phyloP scores from a whole-genome alignment of 1,140 invertebrate species.

The Pteromalus puparum region DNA sequence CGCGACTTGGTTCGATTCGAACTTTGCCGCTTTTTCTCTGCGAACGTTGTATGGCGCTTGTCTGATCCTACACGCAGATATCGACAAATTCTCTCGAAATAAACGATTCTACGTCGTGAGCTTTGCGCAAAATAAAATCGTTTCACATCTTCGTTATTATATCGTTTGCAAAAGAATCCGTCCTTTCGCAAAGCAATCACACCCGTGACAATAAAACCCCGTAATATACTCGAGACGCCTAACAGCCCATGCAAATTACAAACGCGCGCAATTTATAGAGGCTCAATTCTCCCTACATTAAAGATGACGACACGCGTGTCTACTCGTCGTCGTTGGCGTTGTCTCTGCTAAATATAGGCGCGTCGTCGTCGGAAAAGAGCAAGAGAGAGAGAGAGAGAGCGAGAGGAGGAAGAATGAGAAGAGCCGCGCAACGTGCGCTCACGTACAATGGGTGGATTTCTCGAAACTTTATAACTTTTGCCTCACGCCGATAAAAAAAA shows the following conservation, averaged over 20 bases:
- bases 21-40: too few species aligned
- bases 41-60: too few species aligned
- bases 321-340: not conserved
- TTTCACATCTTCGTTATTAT: too few species aligned
- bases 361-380: not conserved
- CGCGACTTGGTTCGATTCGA: not conserved
- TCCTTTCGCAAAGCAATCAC: not conserved
- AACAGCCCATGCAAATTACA: not conserved
- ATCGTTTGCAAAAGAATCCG: too few species aligned
- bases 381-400: not conserved
- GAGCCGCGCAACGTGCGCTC: conserved; percentile 14
- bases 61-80: too few species aligned
- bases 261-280: conserved; percentile 36
- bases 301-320: conserved; percentile 48
- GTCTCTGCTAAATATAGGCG: conserved; percentile 44
- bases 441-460: conserved; percentile 40
- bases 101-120: too few species aligned
- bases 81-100: too few species aligned
- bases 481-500: conserved; percentile 7
- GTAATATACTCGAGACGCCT: not conserved
- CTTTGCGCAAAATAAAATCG: too few species aligned
- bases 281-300: conserved; percentile 39
- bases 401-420: conserved; percentile 2
- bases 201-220: not conserved
- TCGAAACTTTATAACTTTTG: conserved; percentile 32